Evolutionary conservation across 2,113 vertebrate species (phyloP).

Genomic region (Pygoscelis antarcticus): DNA sequence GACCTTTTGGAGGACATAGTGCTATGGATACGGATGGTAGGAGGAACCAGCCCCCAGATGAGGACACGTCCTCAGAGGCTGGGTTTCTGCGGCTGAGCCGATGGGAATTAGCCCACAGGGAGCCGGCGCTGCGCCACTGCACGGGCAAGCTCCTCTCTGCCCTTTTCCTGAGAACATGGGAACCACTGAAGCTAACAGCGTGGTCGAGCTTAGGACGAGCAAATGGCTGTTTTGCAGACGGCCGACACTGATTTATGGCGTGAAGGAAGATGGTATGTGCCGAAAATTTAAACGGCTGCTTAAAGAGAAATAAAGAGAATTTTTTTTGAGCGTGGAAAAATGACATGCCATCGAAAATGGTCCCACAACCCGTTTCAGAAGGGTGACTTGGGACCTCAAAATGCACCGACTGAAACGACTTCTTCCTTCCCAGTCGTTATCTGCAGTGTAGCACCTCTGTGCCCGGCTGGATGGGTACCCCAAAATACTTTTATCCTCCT

Average conservation of each 20-base stretch:
- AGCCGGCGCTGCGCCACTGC: background rate
- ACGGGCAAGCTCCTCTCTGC: rapidly evolving
- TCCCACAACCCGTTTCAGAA: background rate
- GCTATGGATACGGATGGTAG: background rate
- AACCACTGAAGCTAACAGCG: background rate
- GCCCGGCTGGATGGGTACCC: background rate
- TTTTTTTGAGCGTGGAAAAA: background rate
- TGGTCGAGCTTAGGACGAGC: background rate
- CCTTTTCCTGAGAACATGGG: background rate
- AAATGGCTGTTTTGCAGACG: background rate
- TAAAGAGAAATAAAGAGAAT: background rate
- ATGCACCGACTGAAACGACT: background rate
- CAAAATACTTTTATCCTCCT: background rate
- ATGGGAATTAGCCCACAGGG: rapidly evolving
- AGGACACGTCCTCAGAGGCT: background rate
- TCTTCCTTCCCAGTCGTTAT: background rate
- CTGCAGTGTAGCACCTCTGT: background rate
- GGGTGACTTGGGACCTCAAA: background rate
- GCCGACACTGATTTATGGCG: background rate
- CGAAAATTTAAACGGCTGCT: background rate
- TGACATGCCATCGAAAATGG: background rate
- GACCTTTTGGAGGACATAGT: background rate
- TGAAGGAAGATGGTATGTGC: background rate
- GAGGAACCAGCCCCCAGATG: background rate
- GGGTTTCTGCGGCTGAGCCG: background rate